Conservation (phyloP, 2,113 vertebrate species). For the Merops nubicus region DNA sequence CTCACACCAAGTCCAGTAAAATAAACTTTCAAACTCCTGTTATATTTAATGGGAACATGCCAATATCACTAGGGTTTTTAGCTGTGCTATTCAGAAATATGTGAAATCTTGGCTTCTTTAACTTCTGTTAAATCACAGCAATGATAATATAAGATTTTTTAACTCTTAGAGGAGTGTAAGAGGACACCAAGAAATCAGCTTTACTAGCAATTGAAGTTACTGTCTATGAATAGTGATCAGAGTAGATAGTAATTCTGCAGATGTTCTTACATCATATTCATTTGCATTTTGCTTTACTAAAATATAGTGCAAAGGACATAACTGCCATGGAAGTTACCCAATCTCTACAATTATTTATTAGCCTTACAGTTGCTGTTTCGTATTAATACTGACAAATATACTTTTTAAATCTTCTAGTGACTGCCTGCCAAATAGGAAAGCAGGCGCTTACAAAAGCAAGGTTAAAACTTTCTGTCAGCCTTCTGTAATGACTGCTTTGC, state of each 20-base stretch:
- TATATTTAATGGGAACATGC: not conserved
- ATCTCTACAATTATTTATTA: not conserved
- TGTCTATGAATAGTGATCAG: not conserved
- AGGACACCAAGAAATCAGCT: not conserved
- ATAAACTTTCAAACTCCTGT: not conserved
- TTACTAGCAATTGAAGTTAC: not conserved
- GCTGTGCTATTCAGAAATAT: not conserved
- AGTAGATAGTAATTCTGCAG: not conserved
- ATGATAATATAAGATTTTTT: not conserved
- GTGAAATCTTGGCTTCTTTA: not conserved
- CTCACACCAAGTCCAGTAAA: not conserved
- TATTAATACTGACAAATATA: not conserved
- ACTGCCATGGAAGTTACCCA: not conserved
- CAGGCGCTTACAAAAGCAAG: not conserved
- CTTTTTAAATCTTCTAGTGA: not conserved
- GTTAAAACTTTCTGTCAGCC: not conserved
- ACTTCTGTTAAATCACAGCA: not conserved
- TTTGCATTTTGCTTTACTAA: conserved; percentile 15
- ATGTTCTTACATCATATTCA: not conserved
- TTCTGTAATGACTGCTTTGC: not conserved
- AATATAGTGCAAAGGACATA: not conserved
- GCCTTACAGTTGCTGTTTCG: not conserved
- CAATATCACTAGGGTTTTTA: not conserved
- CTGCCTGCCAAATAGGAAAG: not conserved
- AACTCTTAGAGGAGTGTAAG: not conserved